Evolutionary conservation across 2,113 vertebrate species (phyloP).

Genomic region (Pelodiscus sinensis): DNA sequence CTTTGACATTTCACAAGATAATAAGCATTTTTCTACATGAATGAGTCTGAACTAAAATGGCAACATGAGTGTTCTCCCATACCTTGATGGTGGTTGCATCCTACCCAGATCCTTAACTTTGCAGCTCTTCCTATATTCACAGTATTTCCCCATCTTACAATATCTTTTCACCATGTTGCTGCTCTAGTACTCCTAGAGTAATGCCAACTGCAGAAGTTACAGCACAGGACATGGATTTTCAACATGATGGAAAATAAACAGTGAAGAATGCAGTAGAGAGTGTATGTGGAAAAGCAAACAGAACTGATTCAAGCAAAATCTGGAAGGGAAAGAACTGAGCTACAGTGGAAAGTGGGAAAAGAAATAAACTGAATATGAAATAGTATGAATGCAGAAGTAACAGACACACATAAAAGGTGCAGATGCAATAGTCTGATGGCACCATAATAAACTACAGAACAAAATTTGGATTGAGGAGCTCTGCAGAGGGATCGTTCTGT

Average conservation of each 20-base stretch:
- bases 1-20: neutral
- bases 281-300: neutral
- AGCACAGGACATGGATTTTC: neutral
- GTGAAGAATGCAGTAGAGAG: neutral
- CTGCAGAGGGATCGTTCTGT: neutral
- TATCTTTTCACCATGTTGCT: neutral
- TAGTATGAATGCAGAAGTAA: neutral
- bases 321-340: neutral
- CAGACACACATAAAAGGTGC: neutral
- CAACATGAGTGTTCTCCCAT: neutral
- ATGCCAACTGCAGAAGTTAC: fast-evolving
- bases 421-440: fast-evolving
- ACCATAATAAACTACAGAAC: neutral
- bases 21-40: neutral
- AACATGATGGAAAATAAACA: neutral
- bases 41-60: neutral
- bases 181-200: fast-evolving
- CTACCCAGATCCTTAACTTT: neutral
- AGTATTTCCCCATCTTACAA: neutral
- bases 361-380: neutral
- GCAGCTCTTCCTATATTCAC: neutral
- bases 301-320: neutral
- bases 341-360: neutral
- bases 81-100: conserved; percentile 1
- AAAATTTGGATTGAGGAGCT: neutral